Evolutionary conservation across 2,888 invertebrate species (phyloP), one percentile per base, ranked within the genome.

Genomic region (Noctua comes): DNA sequence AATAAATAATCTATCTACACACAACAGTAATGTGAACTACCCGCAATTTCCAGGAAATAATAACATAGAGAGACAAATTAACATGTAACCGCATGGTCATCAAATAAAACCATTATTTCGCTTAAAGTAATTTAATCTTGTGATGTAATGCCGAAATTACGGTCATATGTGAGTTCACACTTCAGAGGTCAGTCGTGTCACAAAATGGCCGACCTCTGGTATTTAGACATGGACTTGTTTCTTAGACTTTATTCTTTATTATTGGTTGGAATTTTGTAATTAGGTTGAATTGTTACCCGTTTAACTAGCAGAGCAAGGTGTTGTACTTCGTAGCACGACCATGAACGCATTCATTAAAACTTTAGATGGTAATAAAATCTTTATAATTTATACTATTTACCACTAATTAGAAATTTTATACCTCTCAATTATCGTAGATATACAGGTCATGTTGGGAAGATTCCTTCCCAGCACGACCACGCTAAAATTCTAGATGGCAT

Each of bases 111-210:
- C 46, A 72, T 76, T 78, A 82, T 73, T 80, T 74, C 64, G 59
- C 76, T 51, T 59, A 80, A 81, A 87, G 81, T 83, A 83, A 86
- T 87, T 85, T 85, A 57, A 24, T 77, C 54, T 40, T 82, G 74
- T 86, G 80, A 87, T 82, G 79, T 85, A 81, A 87, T 1, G 57
- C 64, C 74, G 76, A 87, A 76, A 78, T 80, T 78, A 75, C 70
- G 31, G 48, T 73, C 64, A 64, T 66, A 79, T 82, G 82, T 80
- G 72, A 77, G 72, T 73, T 83, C 79, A 82, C 68, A 72, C 21
- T 57, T 4, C 43, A 48, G 68, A 82, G 88, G 83, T 76, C 76
- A 84, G 31, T 0, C 48, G 64, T 80, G 80, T 76, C 86, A 79
- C 66, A 46, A 69, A 73, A 79, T 88, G 81, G 74, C 72, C 59